These are phyloP conservation scores for Miltochrista miniata DNA, from an alignment of 2,888 invertebrate species.

Conservation along the genomic window DNA sequence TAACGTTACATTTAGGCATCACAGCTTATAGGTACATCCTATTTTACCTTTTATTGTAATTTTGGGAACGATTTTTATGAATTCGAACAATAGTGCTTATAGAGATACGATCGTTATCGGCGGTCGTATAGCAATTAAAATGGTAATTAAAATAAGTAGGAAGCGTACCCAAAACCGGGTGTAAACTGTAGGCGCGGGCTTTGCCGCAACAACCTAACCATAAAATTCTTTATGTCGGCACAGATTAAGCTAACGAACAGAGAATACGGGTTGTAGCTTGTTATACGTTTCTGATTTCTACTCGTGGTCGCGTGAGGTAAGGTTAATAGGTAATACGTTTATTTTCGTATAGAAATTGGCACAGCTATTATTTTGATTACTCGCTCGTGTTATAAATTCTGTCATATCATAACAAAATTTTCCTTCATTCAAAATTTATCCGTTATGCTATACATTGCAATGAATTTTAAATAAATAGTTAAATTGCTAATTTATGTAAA, in stretches of 20 bases:
- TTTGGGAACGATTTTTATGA: conserved; percentile 34
- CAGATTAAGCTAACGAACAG: conserved; percentile 50
- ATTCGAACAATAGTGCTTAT: conserved; percentile 64
- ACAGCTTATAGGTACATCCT: conserved; percentile 36
- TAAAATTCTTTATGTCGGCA: conserved; percentile 67
- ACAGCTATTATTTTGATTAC: conserved; percentile 1
- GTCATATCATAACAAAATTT: neutral
- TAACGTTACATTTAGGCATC: conserved; percentile 47
- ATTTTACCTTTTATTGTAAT: conserved; percentile 21
- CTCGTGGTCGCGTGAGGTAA: conserved; percentile 12
- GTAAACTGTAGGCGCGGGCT: conserved; percentile 66
- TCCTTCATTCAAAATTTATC: too few relatives aligned
- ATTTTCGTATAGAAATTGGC: conserved; percentile 8
- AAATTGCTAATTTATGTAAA: too few relatives aligned
- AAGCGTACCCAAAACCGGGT: conserved; percentile 65
- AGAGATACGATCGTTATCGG: conserved; percentile 61
- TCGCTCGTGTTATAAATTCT: neutral
- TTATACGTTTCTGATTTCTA: conserved; percentile 8
- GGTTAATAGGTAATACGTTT: conserved; percentile 2
- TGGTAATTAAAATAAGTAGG: conserved; percentile 76
- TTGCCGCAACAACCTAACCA: conserved; percentile 57
- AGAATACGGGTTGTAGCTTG: conserved; percentile 25
- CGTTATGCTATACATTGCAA: too few relatives aligned
- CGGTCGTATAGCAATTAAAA: conserved; percentile 67
- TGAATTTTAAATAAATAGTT: too few relatives aligned